Conservation (phyloP, 2,113 vertebrate species). For the Urocynchramus pylzowi region DNA sequence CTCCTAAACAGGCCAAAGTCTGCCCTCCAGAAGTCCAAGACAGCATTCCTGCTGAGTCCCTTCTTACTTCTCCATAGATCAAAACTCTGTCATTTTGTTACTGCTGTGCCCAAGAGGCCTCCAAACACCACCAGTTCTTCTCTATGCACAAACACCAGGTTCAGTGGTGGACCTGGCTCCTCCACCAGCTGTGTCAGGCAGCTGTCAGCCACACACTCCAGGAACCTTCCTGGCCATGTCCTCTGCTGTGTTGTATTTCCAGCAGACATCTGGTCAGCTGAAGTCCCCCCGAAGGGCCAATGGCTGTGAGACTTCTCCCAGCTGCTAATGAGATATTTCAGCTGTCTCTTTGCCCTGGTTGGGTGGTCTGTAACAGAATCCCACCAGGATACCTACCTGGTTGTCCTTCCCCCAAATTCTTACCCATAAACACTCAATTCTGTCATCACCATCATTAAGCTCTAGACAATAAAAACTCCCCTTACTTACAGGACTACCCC, state of each 20-base stretch:
- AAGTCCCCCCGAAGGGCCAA: neutral
- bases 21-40: neutral
- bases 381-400: neutral
- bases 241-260: neutral
- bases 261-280: neutral
- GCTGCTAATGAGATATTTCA: neutral
- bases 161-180: neutral
- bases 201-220: neutral
- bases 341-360: neutral
- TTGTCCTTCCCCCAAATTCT: neutral
- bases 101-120: neutral
- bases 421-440: neutral
- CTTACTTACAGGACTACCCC: neutral
- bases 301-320: neutral
- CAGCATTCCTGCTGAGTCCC: neutral
- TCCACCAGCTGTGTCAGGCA: neutral
- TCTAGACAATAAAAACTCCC: neutral
- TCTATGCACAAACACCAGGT: neutral
- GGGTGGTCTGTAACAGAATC: neutral
- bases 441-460: neutral
- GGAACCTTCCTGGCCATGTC: neutral
- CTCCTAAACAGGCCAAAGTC: neutral
- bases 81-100: neutral
- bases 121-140: neutral
- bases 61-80: neutral